Conservation (phyloP, 2,797 vertebrate species). For the Acestrorhynchus altus region DNA sequence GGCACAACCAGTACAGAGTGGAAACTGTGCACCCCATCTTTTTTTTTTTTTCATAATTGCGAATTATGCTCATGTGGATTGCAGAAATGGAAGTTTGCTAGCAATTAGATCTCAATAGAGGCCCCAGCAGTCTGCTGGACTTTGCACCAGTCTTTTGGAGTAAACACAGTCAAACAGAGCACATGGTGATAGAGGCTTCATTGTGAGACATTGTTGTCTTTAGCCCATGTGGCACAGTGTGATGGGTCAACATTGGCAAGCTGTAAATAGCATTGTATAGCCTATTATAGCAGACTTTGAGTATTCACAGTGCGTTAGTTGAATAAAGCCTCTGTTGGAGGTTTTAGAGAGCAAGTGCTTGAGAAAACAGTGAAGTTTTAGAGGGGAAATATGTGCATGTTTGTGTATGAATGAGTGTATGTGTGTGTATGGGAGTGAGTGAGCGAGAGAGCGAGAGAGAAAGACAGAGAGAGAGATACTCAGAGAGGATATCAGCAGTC, state of each 20-base stretch:
- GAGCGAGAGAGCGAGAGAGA: neutral
- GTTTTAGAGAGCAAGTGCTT: conserved; percentile 19
- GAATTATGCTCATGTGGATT: conserved; percentile 54
- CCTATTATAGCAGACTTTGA: conserved; percentile 30
- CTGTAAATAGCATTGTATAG: conserved; percentile 44
- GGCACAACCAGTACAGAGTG: conserved; percentile 34
- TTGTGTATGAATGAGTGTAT: neutral
- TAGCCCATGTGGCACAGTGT: conserved; percentile 41
- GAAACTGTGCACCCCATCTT: conserved; percentile 41
- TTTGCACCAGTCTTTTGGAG: conserved; percentile 66
- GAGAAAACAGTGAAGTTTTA: conserved; percentile 25
- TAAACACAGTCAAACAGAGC: conserved; percentile 60
- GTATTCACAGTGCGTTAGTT: conserved; percentile 7
- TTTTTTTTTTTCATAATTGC: conserved; percentile 43
- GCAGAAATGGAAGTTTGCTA: conserved; percentile 54
- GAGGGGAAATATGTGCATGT: conserved; percentile 20
- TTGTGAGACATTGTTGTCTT: conserved; percentile 44
- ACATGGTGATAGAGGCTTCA: conserved; percentile 46
- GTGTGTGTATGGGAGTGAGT: neutral
- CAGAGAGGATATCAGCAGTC: conserved; percentile 60
- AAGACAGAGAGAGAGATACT: conserved; percentile 5
- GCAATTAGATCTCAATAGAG: conserved; percentile 58
- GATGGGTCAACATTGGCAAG: conserved; percentile 47
- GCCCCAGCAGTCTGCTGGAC: conserved; percentile 56
- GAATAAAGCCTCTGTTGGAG: conserved; percentile 38